phyloP scores from a whole-genome alignment of 2,888 invertebrate genomes.

The Scaptomyza polygonia region DNA sequence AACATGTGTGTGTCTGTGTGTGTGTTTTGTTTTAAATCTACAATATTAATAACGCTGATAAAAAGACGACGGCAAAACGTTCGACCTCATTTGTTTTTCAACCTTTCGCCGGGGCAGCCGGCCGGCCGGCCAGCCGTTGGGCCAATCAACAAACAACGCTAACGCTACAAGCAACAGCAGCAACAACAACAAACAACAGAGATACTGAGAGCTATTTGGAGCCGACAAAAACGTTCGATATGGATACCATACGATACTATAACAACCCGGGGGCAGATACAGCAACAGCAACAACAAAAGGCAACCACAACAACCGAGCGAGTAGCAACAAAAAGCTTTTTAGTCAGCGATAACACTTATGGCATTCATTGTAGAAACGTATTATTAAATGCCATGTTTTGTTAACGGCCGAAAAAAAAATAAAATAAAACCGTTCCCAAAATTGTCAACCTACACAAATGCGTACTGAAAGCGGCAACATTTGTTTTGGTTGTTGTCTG shows the following conservation, averaged over 20 bases:
- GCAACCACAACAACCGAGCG: constrained; percentile 41
- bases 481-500: constrained; percentile 40
- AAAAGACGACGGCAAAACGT: constrained; percentile 62
- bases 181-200: background rate
- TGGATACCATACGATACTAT: constrained; percentile 55
- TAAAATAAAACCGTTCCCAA: constrained; percentile 67
- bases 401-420: constrained; percentile 66
- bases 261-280: constrained; percentile 60
- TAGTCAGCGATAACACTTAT: constrained; percentile 79
- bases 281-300: constrained; percentile 14
- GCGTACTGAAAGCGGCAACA: constrained; percentile 61
- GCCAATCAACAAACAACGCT: constrained; percentile 55
- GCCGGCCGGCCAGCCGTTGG: too few relatives aligned
- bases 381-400: constrained; percentile 79
- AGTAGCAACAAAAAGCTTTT: constrained; percentile 77
- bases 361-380: constrained; percentile 66
- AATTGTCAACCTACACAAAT: constrained; percentile 73
- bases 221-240: constrained; percentile 58
- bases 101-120: constrained; percentile 67
- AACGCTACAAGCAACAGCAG: constrained; percentile 36
- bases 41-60: constrained; percentile 77
- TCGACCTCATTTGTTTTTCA: constrained; percentile 66
- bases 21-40: constrained; percentile 61
- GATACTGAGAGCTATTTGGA: constrained; percentile 25
- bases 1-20: constrained; percentile 40